Conservation (phyloP, 2,888 invertebrate species). For the Drosophila sordidula region DNA sequence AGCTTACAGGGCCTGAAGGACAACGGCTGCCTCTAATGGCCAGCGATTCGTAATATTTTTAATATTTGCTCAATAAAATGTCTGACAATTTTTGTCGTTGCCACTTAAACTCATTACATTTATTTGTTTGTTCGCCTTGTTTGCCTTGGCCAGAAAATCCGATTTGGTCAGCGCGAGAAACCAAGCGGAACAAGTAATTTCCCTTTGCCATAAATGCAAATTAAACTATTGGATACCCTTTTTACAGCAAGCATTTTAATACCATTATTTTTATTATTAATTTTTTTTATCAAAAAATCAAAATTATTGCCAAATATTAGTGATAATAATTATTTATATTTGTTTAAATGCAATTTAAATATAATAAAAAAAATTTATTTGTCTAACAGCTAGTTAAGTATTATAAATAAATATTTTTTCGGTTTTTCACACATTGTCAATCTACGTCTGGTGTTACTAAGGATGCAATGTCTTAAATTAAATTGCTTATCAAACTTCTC, state of each 20-base stretch:
- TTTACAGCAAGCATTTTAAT: neutral
- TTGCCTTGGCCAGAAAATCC: slow-evolving; percentile 42
- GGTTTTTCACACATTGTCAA: no score
- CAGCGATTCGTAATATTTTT: slow-evolving; percentile 80
- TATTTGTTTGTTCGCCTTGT: slow-evolving; percentile 60
- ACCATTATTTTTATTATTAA: no score
- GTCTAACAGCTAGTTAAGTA: no score
- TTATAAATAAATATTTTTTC: no score
- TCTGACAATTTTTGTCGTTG: slow-evolving; percentile 69
- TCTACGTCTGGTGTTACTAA: no score
- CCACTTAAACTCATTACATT: slow-evolving; percentile 79
- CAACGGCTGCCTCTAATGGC: slow-evolving; percentile 76
- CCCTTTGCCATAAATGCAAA: neutral
- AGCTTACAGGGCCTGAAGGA: slow-evolving; percentile 24
- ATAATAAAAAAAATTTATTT: no score
- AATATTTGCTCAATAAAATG: slow-evolving; percentile 81
- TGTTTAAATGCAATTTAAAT: no score
- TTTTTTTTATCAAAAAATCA: no score
- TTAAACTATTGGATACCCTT: slow-evolving; percentile 5
- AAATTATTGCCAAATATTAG: no score
- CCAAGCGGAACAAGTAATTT: slow-evolving; percentile 15
- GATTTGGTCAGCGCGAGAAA: slow-evolving; percentile 30
- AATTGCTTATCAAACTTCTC: no score
- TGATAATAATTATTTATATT: no score
- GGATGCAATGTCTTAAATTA: no score